Evolutionary conservation across 2,113 vertebrate genomes (phyloP).

Genomic region (Sus scrofa): DNA sequence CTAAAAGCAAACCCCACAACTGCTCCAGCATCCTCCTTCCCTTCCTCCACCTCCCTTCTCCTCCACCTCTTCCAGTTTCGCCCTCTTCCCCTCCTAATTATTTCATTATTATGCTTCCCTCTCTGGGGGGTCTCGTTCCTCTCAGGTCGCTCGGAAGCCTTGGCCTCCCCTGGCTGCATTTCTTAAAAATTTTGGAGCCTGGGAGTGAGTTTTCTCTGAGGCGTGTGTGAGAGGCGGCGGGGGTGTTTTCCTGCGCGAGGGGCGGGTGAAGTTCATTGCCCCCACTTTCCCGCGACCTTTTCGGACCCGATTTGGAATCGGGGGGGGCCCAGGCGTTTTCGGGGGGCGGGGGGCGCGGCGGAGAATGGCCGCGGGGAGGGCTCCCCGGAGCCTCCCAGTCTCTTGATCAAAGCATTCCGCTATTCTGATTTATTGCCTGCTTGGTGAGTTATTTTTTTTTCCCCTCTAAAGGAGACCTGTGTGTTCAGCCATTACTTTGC

Average conservation of each 20-base stretch:
- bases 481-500: slow-evolving; percentile 90
- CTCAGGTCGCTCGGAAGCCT: not conserved
- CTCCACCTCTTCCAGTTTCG: slow-evolving; percentile 14
- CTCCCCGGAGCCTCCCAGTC: slow-evolving; percentile 85
- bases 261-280: slow-evolving; percentile 81
- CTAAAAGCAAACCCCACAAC: slow-evolving; percentile 68
- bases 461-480: slow-evolving; percentile 84
- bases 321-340: slow-evolving; percentile 38
- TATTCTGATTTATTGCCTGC: slow-evolving; percentile 89
- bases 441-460: slow-evolving; percentile 81
- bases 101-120: slow-evolving; percentile 66
- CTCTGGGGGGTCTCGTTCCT: slow-evolving; percentile 65
- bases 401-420: slow-evolving; percentile 90
- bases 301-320: slow-evolving; percentile 27
- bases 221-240: slow-evolving; percentile 68
- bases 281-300: slow-evolving; percentile 80
- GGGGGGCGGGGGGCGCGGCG: slow-evolving; percentile 68
- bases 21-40: slow-evolving; percentile 67
- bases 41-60: slow-evolving; percentile 6
- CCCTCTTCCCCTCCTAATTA: slow-evolving; percentile 20
- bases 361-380: slow-evolving; percentile 81
- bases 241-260: slow-evolving; percentile 70
- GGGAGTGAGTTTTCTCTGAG: slow-evolving; percentile 77
- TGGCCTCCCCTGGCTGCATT: slow-evolving; percentile 39
- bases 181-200: slow-evolving; percentile 62